Percentiles rank a stretch among this genome's conserved stretches.
Evolutionary conservation across 2,113 vertebrate genomes (phyloP).

Genomic region (Patagioenas fasciata): DNA sequence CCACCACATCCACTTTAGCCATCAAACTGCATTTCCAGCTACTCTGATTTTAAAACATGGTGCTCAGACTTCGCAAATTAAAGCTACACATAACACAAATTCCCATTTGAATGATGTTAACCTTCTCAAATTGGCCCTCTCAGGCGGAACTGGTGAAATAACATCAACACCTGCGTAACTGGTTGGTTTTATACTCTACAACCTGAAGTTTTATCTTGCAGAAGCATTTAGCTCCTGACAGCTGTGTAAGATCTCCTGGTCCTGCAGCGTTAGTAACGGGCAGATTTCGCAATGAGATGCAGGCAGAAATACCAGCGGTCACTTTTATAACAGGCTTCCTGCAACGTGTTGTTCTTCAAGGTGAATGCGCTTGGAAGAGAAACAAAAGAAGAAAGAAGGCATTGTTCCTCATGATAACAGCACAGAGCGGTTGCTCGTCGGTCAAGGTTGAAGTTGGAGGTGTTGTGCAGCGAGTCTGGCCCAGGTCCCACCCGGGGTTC

Average conservation of each 20-base stretch:
- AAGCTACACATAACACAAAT: neutral
- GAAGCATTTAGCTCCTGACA: neutral
- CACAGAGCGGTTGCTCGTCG: neutral
- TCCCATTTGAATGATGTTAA: neutral
- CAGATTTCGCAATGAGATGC: neutral
- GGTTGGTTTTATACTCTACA: neutral
- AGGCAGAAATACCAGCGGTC: neutral
- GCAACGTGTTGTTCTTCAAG: fast-evolving
- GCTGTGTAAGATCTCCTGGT: neutral
- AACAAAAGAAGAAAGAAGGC: neutral
- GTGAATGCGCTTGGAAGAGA: neutral
- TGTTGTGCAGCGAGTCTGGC: neutral
- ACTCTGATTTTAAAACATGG: neutral
- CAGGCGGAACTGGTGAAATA: neutral
- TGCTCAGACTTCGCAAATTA: neutral
- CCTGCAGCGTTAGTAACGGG: neutral
- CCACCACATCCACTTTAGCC: neutral
- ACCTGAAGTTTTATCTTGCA: neutral
- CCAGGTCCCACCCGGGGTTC: neutral
- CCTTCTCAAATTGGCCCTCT: neutral
- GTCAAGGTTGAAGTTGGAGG: neutral
- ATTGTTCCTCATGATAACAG: fast-evolving
- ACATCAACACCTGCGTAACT: fast-evolving
- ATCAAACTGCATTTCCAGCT: constrained; percentile 1
- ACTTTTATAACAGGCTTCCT: neutral